A percentile compares a stretch with the other conserved stretches of the same genome.
Evolutionary conservation across 2,888 invertebrate species (phyloP).

Genomic region (Leucania comma): DNA sequence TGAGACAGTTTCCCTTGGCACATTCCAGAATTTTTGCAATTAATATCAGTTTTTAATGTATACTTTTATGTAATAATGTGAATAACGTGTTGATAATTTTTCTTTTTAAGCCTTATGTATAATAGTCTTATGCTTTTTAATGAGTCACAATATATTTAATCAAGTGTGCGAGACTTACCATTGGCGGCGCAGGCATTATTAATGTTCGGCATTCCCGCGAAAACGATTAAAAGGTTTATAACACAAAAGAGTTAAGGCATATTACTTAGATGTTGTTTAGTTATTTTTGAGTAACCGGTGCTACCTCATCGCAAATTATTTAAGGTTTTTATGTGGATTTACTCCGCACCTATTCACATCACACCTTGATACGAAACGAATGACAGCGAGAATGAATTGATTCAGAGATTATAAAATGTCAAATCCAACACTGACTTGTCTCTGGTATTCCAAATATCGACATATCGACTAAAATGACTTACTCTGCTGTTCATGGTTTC

Average conservation of each 20-base stretch:
- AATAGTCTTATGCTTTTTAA: constrained; percentile 52
- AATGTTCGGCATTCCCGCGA: constrained; percentile 87
- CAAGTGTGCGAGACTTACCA: constrained; percentile 83
- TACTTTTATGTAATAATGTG: constrained; percentile 17
- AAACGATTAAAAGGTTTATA: constrained; percentile 74
- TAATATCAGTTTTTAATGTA: constrained; percentile 9
- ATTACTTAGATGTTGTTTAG: constrained; percentile 81
- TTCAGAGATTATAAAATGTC: constrained; percentile 56
- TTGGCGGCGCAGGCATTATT: constrained; percentile 85
- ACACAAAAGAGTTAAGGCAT: constrained; percentile 87
- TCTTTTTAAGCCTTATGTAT: constrained; percentile 18
- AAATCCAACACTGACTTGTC: constrained; percentile 32
- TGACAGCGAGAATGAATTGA: constrained; percentile 45
- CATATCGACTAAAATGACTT: constrained; percentile 27
- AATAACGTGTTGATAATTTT: neutral
- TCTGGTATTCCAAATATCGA: constrained; percentile 46
- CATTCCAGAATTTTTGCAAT: constrained; percentile 23
- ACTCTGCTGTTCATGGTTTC: neutral
- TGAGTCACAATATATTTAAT: constrained; percentile 76
- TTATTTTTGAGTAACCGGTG: constrained; percentile 74
- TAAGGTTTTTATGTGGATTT: constrained; percentile 71
- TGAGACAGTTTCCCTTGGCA: constrained; percentile 29
- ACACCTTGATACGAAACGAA: constrained; percentile 74
- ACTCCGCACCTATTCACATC: constrained; percentile 74
- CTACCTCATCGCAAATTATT: constrained; percentile 86